Conservation (phyloP, 1,140 invertebrate species). For the Formica exsecta region DNA sequence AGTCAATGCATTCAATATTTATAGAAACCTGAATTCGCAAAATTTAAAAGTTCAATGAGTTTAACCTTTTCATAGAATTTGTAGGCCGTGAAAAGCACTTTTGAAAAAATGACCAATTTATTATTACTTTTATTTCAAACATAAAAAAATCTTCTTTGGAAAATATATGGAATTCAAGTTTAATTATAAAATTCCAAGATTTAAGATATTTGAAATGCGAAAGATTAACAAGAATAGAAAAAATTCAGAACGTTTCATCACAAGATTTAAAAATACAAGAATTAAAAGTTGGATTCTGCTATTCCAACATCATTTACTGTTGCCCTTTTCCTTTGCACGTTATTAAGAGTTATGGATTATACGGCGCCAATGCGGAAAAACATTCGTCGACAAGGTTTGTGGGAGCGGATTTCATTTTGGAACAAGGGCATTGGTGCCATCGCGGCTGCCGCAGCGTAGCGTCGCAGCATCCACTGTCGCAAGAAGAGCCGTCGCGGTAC, state of each 20-base stretch:
- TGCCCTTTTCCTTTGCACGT: not conserved
- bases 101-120: not conserved
- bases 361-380: constrained; percentile 58
- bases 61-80: not conserved
- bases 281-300: not conserved
- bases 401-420: constrained; percentile 69
- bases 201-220: not conserved
- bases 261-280: not conserved
- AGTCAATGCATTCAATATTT: not conserved
- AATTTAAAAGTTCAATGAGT: not conserved
- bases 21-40: not conserved
- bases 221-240: not conserved
- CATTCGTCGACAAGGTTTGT: constrained; percentile 65
- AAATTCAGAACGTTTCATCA: too few relatives aligned
- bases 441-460: constrained; percentile 66
- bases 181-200: not conserved
- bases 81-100: not conserved
- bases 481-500: constrained; percentile 54
- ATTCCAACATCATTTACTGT: not conserved
- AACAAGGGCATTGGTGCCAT: constrained; percentile 76
- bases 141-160: not conserved
- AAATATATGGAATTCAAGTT: constrained; percentile 4
- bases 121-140: not conserved
- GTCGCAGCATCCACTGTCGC: constrained; percentile 61
- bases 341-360: constrained; percentile 57